Conservation (phyloP, 2,797 vertebrate species). For the Malacoraja senta region DNA sequence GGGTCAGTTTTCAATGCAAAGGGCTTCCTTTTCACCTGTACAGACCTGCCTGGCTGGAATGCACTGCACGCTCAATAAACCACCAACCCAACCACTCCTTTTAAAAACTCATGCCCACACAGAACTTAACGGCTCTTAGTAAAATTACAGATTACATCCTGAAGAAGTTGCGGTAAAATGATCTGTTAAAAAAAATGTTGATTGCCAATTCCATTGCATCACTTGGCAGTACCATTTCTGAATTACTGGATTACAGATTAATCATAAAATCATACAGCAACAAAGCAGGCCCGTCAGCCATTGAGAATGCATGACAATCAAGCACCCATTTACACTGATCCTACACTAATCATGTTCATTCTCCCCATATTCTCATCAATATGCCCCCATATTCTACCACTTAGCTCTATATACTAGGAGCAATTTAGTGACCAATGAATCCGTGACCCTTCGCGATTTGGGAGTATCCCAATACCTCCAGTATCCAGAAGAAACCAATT, state of each 20-base stretch:
- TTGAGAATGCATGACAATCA: too few species aligned
- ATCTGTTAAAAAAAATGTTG: background rate
- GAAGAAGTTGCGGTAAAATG: background rate
- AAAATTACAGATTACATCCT: background rate
- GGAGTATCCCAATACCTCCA: too few species aligned
- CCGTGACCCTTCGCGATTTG: too few species aligned
- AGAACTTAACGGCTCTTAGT: background rate
- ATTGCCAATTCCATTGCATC: background rate
- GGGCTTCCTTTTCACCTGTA: background rate
- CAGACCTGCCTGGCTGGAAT: background rate
- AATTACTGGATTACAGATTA: background rate
- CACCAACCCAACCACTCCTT: background rate
- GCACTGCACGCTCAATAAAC: background rate
- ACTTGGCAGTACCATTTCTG: constrained; percentile 2
- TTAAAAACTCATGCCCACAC: background rate
- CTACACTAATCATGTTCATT: too few species aligned
- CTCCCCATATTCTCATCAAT: too few species aligned
- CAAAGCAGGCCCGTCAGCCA: too few species aligned
- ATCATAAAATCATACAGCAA: too few species aligned
- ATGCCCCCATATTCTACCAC: too few species aligned
- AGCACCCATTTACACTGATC: too few species aligned
- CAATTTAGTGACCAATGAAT: too few species aligned
- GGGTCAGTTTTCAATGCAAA: background rate
- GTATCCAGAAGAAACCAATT: too few species aligned
- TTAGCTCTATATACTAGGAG: too few species aligned